Percentiles rank a stretch among this genome's conserved stretches.
phyloP scores from a whole-genome alignment of 2,797 vertebrate species.

The Phrynocephalus guinanensis region DNA sequence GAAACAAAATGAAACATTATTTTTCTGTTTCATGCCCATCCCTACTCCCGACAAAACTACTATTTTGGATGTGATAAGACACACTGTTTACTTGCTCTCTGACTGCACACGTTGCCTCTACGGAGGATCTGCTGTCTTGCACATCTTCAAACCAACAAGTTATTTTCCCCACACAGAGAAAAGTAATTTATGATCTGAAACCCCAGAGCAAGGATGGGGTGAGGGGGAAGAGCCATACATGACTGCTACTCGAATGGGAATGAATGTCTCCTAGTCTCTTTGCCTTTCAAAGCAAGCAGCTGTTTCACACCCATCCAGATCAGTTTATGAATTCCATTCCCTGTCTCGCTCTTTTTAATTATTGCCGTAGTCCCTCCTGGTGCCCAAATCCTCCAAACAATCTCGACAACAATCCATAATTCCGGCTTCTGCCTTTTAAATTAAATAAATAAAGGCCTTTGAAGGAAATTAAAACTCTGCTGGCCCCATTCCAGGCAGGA shows the following conservation, averaged over 20 bases:
- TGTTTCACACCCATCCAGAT: conserved; percentile 14
- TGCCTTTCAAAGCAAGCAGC: conserved; percentile 25
- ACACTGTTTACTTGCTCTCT: not conserved
- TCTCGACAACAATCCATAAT: conserved; percentile 19
- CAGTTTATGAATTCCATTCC: conserved; percentile 31
- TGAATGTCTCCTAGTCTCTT: conserved; percentile 1
- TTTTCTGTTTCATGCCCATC: too few species aligned
- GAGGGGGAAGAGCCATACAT: conserved; percentile 6
- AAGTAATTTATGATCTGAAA: conserved; percentile 25
- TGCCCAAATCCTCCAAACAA: conserved; percentile 10
- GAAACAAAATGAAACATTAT: too few species aligned
- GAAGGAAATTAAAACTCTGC: conserved; percentile 8
- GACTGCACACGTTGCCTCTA: not conserved
- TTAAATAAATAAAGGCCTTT: not conserved
- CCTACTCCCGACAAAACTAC: too few species aligned
- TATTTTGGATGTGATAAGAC: too few species aligned
- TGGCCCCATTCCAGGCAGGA: not conserved
- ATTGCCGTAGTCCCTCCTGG: conserved; percentile 3
- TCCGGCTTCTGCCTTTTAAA: not conserved
- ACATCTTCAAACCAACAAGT: conserved; percentile 27
- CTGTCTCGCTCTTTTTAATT: conserved; percentile 29
- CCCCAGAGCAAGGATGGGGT: not conserved
- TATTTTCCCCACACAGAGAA: not conserved
- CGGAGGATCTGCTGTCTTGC: not conserved
- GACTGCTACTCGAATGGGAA: not conserved